Evolutionary conservation across 2,113 vertebrate genomes (phyloP).

Genomic region (Callospermophilus lateralis): DNA sequence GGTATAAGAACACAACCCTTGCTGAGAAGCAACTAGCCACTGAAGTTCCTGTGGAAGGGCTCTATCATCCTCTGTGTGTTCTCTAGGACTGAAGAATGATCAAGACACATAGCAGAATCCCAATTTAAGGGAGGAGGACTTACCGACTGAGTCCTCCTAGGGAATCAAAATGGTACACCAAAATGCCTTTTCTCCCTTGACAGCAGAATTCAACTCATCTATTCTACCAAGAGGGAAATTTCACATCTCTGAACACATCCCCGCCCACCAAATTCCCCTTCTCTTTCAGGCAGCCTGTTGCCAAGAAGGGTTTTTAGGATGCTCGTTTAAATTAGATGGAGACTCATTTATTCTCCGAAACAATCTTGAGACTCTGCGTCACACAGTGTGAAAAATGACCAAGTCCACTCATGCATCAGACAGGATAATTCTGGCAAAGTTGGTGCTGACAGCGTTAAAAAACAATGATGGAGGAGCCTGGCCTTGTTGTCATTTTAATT

Average conservation of each 20-base stretch:
- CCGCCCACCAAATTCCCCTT: slow-evolving; percentile 78
- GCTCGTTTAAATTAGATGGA: slow-evolving; percentile 79
- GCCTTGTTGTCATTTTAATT: slow-evolving; percentile 87
- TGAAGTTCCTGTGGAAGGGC: slow-evolving; percentile 67
- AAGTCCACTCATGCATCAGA: slow-evolving; percentile 86
- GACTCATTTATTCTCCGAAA: slow-evolving; percentile 67
- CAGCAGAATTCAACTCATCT: slow-evolving; percentile 78
- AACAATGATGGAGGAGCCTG: slow-evolving; percentile 84
- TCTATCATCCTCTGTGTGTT: slow-evolving; percentile 58
- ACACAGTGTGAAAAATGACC: slow-evolving; percentile 85
- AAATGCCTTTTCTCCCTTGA: slow-evolving; percentile 60
- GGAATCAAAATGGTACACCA: slow-evolving; percentile 69
- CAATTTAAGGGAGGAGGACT: neutral
- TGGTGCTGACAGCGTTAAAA: slow-evolving; percentile 86
- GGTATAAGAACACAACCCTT: neutral
- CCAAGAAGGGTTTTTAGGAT: slow-evolving; percentile 55
- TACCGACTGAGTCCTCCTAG: slow-evolving; percentile 41
- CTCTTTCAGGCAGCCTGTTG: slow-evolving; percentile 54
- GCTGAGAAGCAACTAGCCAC: slow-evolving; percentile 13
- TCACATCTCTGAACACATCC: slow-evolving; percentile 62
- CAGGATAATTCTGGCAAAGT: slow-evolving; percentile 85
- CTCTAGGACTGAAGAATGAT: slow-evolving; percentile 70
- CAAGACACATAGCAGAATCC: neutral
- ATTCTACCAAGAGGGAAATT: slow-evolving; percentile 59
- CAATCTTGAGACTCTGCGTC: slow-evolving; percentile 69